A percentile compares a stretch with the other conserved stretches of the same genome.
Conservation (phyloP, 2,113 vertebrate genomes). For the Leiothrix lutea region DNA sequence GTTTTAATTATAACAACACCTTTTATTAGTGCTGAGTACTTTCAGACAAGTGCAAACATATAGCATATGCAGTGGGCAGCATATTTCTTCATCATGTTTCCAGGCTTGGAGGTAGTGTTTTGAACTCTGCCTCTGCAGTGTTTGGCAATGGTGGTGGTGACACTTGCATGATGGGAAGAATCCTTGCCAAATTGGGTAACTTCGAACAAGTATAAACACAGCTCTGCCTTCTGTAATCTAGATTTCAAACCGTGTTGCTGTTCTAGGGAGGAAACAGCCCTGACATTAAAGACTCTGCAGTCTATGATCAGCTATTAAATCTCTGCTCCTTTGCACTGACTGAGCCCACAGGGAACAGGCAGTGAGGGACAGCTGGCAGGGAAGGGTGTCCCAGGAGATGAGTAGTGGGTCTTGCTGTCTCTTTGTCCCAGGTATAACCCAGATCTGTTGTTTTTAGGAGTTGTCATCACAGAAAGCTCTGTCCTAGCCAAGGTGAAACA, state of each 20-base stretch:
- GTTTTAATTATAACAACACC: background rate
- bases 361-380: background rate
- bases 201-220: constrained; percentile 52
- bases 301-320: background rate
- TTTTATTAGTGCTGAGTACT: background rate
- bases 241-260: background rate
- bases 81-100: background rate
- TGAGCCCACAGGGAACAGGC: background rate
- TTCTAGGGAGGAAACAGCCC: background rate
- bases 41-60: constrained; percentile 5
- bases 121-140: constrained; percentile 32
- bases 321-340: background rate
- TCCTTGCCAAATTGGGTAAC: constrained; percentile 36
- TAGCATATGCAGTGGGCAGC: background rate
- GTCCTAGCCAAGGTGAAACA: background rate
- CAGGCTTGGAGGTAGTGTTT: constrained; percentile 12
- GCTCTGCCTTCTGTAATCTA: constrained; percentile 30
- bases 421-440: background rate
- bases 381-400: background rate
- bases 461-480: background rate
- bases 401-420: background rate
- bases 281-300: background rate
- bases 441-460: background rate
- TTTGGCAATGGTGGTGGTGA: constrained; percentile 6
- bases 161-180: constrained; percentile 38